Conservation (phyloP, 2,797 vertebrate species). For the Crocodylus rhombifer region DNA sequence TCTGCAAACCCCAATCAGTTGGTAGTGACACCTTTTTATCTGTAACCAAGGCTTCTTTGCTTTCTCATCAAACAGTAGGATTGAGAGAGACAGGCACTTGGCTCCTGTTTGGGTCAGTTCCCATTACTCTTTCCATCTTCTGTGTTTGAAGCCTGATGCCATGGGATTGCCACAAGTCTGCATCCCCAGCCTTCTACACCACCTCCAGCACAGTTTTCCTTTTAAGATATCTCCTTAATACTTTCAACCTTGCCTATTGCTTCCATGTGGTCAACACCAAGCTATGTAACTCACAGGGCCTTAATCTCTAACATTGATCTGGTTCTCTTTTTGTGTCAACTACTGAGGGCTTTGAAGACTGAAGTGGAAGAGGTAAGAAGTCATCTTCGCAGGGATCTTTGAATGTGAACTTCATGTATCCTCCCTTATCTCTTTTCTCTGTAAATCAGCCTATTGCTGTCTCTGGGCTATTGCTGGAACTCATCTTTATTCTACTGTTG, state of each 20-base stretch:
- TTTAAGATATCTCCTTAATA: fast-evolving
- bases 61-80: neutral
- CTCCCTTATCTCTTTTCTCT: neutral
- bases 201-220: neutral
- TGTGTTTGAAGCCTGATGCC: neutral
- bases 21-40: fast-evolving
- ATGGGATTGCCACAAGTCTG: neutral
- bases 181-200: neutral
- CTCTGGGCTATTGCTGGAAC: neutral
- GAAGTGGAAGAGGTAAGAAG: neutral
- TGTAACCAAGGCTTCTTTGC: neutral
- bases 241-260: fast-evolving
- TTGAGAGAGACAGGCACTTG: neutral
- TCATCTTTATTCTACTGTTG: neutral
- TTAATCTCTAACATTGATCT: neutral
- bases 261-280: fast-evolving
- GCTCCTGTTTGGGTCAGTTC: fast-evolving
- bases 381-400: neutral
- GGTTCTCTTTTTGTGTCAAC: fast-evolving
- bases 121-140: fast-evolving
- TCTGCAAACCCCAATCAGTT: neutral
- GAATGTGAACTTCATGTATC: neutral
- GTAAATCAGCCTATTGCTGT: neutral
- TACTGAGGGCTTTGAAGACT: fast-evolving
- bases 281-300: fast-evolving